Conservation (phyloP, 92 coral and sea anemone genomes). For the Epizoanthus rinbou region DNA sequence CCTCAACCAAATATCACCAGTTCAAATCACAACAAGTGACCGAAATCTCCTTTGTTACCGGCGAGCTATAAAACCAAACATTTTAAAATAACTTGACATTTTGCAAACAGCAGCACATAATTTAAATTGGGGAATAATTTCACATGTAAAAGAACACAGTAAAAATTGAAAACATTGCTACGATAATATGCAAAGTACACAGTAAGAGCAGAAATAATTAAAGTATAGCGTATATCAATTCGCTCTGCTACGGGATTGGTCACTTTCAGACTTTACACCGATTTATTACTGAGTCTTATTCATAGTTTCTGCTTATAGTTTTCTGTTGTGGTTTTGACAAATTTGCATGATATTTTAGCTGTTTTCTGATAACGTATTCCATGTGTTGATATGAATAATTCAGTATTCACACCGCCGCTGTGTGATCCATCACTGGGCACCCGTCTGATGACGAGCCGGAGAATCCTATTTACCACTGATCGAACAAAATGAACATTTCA, state of each 20-base stretch:
- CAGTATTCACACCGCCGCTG: background rate
- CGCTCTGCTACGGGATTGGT: too few species aligned
- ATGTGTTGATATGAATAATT: conserved; percentile 39
- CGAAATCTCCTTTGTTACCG: background rate
- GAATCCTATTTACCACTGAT: background rate
- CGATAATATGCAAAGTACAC: too few species aligned
- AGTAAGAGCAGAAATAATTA: too few species aligned
- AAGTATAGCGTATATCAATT: too few species aligned
- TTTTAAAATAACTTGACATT: background rate
- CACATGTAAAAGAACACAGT: too few species aligned
- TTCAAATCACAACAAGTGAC: conserved; percentile 14
- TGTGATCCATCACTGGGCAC: background rate
- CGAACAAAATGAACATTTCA: too few species aligned
- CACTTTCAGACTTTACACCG: too few species aligned
- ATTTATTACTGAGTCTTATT: too few species aligned
- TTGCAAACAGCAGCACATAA: background rate
- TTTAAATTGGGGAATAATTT: background rate
- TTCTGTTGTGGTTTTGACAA: background rate
- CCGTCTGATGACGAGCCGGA: background rate
- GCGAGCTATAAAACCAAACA: conserved; percentile 1
- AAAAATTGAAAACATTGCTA: too few species aligned
- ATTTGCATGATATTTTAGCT: background rate
- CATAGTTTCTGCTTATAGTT: background rate
- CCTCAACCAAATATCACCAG: conserved; percentile 18
- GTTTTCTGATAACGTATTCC: conserved; percentile 31